Evolutionary conservation across 2,113 vertebrate genomes (phyloP).

Genomic region (Scomber colias): DNA sequence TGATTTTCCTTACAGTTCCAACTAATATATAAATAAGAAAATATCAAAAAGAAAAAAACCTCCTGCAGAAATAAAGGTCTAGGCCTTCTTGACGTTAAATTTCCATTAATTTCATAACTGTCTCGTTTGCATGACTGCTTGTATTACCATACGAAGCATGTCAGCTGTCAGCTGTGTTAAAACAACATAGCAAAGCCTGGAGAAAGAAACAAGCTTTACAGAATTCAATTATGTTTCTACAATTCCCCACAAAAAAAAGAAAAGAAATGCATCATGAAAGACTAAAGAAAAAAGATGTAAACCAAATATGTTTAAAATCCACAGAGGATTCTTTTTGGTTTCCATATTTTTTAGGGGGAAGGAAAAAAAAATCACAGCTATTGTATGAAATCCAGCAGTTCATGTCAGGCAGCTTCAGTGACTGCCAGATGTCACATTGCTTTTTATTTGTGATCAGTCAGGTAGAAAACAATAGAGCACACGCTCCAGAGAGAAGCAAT

Average conservation of each 20-base stretch:
- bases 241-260: constrained; percentile 8
- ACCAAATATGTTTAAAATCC: constrained; percentile 5
- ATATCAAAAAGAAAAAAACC: background rate
- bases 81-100: constrained; percentile 22
- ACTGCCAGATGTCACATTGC: constrained; percentile 74
- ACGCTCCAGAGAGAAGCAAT: constrained; percentile 61
- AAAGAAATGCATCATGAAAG: background rate
- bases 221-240: constrained; percentile 26
- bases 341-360: background rate
- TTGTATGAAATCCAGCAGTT: constrained; percentile 35
- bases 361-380: background rate
- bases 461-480: constrained; percentile 74
- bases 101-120: constrained; percentile 45
- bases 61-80: background rate
- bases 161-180: constrained; percentile 54
- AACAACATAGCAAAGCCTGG: constrained; percentile 40
- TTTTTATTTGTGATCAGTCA: constrained; percentile 78
- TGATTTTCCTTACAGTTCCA: constrained; percentile 16
- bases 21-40: constrained; percentile 34
- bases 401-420: constrained; percentile 50
- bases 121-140: constrained; percentile 49
- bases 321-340: background rate
- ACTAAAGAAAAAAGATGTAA: background rate
- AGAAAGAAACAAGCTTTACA: constrained; percentile 43
- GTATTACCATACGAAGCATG: constrained; percentile 60